Conservation (phyloP, 1,140 invertebrate species). For the Trichoplusia ni region DNA sequence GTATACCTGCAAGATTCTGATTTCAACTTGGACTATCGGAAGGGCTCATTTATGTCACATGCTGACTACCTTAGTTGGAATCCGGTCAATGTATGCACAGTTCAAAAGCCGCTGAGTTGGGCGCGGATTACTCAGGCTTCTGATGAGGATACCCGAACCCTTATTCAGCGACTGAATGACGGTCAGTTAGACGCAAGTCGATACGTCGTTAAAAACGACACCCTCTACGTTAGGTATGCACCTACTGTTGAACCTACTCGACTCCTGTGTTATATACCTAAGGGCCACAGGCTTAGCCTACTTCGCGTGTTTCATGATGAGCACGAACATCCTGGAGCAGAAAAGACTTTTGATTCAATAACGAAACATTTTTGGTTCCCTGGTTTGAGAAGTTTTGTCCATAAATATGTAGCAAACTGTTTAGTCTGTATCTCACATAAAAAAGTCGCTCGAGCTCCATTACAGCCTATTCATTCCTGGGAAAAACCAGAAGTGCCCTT, state of each 20-base stretch:
- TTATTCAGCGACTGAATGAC: conserved; percentile 25
- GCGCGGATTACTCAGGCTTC: conserved; percentile 42
- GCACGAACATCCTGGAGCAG: too few relatives aligned
- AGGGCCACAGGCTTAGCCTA: conserved; percentile 41
- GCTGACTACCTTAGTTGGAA: not conserved
- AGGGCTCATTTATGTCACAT: not conserved
- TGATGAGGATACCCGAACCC: conserved; percentile 35
- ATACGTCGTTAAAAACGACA: conserved; percentile 39
- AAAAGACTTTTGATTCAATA: too few relatives aligned
- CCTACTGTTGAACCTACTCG: too few relatives aligned
- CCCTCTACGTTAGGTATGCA: conserved; percentile 35
- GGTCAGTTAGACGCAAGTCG: conserved; percentile 37
- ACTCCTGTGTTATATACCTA: conserved; percentile 45
- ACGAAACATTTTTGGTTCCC: conserved; percentile 58
- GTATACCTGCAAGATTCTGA: not conserved
- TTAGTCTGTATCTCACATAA: conserved; percentile 39
- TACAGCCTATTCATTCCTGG: conserved; percentile 47
- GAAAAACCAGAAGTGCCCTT: conserved; percentile 44
- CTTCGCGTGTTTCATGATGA: too few relatives aligned
- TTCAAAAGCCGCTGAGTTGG: conserved; percentile 40
- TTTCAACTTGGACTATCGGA: not conserved
- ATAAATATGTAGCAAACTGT: conserved; percentile 49
- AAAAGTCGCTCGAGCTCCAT: conserved; percentile 47
- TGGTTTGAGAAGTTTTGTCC: conserved; percentile 37
- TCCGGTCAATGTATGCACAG: not conserved